Conservation (phyloP, 2,888 invertebrate genomes). For the Muscina levida region DNA sequence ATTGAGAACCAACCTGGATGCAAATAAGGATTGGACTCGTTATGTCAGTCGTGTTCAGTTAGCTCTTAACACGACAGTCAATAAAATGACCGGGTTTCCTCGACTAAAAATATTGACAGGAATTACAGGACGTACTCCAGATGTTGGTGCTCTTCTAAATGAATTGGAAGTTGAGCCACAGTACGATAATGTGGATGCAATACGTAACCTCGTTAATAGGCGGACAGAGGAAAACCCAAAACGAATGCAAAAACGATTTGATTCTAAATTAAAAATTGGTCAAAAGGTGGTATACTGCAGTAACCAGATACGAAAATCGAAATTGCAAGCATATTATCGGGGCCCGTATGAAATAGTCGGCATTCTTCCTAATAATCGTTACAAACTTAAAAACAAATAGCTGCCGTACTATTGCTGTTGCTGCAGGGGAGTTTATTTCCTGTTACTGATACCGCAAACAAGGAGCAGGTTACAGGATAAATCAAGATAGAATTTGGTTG, state of each 20-base stretch:
- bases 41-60: slow-evolving; percentile 6
- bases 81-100: background rate
- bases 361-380: background rate
- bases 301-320: background rate
- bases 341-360: background rate
- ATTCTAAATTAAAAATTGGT: background rate
- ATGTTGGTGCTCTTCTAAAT: background rate
- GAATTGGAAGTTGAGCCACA: background rate
- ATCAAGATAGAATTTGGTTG: slow-evolving; percentile 18
- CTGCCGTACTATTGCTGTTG: background rate
- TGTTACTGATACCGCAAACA: slow-evolving; percentile 11
- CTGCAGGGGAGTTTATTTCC: slow-evolving; percentile 52
- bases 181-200: background rate
- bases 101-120: background rate
- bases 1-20: slow-evolving; percentile 53
- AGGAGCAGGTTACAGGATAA: slow-evolving; percentile 21
- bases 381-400: background rate
- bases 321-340: background rate
- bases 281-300: background rate
- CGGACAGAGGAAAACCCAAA: background rate
- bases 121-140: background rate
- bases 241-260: background rate
- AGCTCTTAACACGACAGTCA: background rate
- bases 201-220: background rate
- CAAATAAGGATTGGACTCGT: slow-evolving; percentile 50